Evolutionary conservation across 2,113 vertebrate genomes (phyloP).

Genomic region (Noctilio leporinus): DNA sequence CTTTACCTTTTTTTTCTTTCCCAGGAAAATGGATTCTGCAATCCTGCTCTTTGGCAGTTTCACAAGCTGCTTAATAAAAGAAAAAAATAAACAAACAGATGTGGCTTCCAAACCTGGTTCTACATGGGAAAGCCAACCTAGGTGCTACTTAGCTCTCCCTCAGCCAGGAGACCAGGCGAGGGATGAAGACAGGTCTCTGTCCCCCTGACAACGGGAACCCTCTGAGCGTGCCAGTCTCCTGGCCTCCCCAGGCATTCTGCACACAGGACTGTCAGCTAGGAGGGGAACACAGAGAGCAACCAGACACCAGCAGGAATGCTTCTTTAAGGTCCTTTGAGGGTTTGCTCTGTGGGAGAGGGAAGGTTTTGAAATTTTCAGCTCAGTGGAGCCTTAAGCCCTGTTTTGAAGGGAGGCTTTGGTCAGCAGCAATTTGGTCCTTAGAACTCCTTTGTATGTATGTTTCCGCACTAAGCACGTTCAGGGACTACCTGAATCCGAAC

Average conservation of each 20-base stretch:
- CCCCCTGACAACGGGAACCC: too few relatives aligned
- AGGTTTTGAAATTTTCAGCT: constrained; percentile 12
- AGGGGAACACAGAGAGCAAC: not conserved
- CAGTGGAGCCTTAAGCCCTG: not conserved
- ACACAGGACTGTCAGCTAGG: not conserved
- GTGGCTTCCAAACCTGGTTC: not conserved
- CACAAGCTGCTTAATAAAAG: not conserved
- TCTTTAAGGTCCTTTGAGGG: not conserved
- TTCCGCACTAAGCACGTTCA: not conserved
- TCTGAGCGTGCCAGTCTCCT: not conserved
- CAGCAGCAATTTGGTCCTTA: not conserved
- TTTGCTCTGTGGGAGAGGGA: not conserved
- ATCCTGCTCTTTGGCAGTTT: not conserved
- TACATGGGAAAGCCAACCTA: not conserved
- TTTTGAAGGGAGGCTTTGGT: constrained; percentile 12
- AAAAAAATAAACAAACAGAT: not conserved
- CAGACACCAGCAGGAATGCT: not conserved
- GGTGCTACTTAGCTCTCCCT: not conserved
- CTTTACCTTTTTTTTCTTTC: not conserved
- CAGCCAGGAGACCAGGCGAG: not conserved
- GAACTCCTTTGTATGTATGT: not conserved
- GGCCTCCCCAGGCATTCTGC: not conserved
- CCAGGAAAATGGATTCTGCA: not conserved
- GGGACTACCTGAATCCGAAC: not conserved
- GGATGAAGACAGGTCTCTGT: not conserved